Percentiles rank a stretch among this genome's conserved stretches.
These are phyloP conservation scores for Actinernus sp. DNA, from an alignment of 92 coral and sea anemone genomes.

Conservation along the genomic window DNA sequence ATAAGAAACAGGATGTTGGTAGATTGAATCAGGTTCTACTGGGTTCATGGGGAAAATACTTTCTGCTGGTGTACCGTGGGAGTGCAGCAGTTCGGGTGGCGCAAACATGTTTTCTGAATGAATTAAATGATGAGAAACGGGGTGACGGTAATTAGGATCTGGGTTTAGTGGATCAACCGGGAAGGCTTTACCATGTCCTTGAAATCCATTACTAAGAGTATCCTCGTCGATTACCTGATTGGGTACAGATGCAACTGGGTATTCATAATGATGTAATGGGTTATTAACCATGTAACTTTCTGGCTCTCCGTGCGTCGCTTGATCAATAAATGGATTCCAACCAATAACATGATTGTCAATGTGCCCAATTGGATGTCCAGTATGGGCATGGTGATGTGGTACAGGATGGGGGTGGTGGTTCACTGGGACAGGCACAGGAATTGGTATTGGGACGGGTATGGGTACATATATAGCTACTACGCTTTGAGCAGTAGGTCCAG, in stretches of 20 bases:
- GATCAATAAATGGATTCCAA: not conserved
- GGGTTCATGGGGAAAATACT: not conserved
- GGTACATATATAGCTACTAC: not conserved
- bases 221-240: no score
- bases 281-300: not conserved
- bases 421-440: conserved; percentile 1
- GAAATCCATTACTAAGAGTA: no score
- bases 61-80: no score
- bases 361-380: not conserved
- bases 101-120: no score
- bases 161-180: not conserved
- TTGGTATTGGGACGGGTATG: not conserved
- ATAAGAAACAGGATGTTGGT: not conserved
- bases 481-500: not conserved
- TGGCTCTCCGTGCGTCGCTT: not conserved
- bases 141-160: not conserved
- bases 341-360: not conserved
- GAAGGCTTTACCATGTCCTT: no score
- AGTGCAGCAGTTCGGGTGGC: no score
- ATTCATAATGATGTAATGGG: not conserved
- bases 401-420: not conserved
- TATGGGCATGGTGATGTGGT: not conserved
- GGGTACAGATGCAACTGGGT: not conserved
- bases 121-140: not conserved
- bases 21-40: not conserved